Evolutionary conservation across 2,113 vertebrate species (phyloP), one percentile per base, ranked within the genome.

Genomic region (Chamaetylas fuelleborni): DNA sequence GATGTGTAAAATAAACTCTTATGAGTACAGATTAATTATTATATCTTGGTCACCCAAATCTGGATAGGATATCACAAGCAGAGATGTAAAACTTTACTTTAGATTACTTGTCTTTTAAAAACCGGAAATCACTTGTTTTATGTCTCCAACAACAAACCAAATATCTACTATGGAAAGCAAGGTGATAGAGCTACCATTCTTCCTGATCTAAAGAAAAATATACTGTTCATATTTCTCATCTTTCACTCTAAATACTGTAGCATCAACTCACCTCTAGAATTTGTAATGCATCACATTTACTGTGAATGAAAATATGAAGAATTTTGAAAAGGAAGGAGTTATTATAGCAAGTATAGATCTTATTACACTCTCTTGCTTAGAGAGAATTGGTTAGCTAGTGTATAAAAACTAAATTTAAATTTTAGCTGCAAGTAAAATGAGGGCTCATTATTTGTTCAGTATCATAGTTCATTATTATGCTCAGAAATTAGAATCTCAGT

Each of bases 351-450:
- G 15, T 31, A 47, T 40, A 33, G 23, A 79, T 60, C 61, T 87
- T 56, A 29, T 69, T 28, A n/a, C 62, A 25, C 40, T 54, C 28
- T 69, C 12, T 73, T 74, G 28, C 25, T 71, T 58, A 43, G 48
- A 64, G 43, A 56, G 36, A 89, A 64, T 43, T 64, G 36, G 25
- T 79, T 87, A 89, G 42, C 34, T 67, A 14, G 23, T 2, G 76
- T 87, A 60, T 24, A 87, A 92, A 81, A 87, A 33, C 40, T 72
- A 61, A 85, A 89, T 92, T 85, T 72, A 66, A 94, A 67, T 79
- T 81, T 72, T 65, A 80, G 29, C 71, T 91, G 58, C 78, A 82
- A 80, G 50, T 94, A 50, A 91, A 85, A 85, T 47, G 54, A 85
- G 17, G 1, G 5, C 58, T 93, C 47, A 76, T 93, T 91, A 81